Evolutionary conservation across 1,140 invertebrate genomes (phyloP).

Genomic region (Diabrotica virgifera): DNA sequence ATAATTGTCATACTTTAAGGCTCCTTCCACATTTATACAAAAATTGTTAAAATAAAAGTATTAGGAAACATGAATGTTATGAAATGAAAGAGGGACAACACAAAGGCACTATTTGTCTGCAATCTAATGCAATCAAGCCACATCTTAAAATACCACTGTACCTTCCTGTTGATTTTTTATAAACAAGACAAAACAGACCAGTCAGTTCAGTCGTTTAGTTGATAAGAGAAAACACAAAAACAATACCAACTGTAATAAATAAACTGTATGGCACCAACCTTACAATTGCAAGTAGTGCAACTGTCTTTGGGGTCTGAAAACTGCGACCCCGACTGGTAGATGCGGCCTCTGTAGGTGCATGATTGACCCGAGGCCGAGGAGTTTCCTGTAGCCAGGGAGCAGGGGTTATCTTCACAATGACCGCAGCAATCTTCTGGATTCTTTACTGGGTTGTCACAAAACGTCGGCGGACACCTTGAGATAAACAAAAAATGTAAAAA

Average conservation of each 20-base stretch:
- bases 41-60: too few relatives aligned
- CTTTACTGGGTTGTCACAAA: constrained; percentile 64
- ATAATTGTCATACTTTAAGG: too few relatives aligned
- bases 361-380: constrained; percentile 45
- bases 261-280: constrained; percentile 52
- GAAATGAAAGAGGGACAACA: constrained; percentile 24
- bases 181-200: constrained; percentile 19
- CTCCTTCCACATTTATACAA: too few relatives aligned
- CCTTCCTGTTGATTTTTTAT: constrained; percentile 29
- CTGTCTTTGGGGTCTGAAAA: constrained; percentile 63
- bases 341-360: constrained; percentile 58
- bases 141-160: constrained; percentile 27
- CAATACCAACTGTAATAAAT: constrained; percentile 6
- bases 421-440: constrained; percentile 67
- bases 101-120: constrained; percentile 24
- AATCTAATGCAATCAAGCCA: constrained; percentile 28
- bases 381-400: constrained; percentile 41
- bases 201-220: constrained; percentile 1
- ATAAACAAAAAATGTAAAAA: not conserved
- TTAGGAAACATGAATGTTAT: not conserved
- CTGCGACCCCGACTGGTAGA: constrained; percentile 58
- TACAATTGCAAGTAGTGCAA: constrained; percentile 74
- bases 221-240: constrained; percentile 6
- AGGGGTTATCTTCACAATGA: constrained; percentile 68
- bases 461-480: constrained; percentile 64